Evolutionary conservation across 1,140 invertebrate genomes (phyloP).

Genomic region (Euwallacea fornicatus): DNA sequence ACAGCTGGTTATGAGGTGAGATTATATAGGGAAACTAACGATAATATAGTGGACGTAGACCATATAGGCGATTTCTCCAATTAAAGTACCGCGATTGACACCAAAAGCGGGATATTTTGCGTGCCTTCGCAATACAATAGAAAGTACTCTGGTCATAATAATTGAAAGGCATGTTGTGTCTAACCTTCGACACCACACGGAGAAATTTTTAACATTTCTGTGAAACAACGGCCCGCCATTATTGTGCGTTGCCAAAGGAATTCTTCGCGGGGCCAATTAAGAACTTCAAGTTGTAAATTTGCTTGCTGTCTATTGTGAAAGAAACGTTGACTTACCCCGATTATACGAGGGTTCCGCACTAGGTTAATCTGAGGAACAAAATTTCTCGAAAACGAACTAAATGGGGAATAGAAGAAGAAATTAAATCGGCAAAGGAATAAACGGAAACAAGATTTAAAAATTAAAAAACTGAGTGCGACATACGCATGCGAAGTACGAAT

Average conservation of each 20-base stretch:
- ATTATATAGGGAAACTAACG: background rate
- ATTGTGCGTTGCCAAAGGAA: conserved; percentile 28
- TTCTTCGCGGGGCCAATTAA: conserved; percentile 31
- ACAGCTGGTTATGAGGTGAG: background rate
- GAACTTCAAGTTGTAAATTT: conserved; percentile 3
- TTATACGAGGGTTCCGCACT: too few relatives aligned
- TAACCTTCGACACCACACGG: conserved; percentile 31
- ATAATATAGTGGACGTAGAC: background rate
- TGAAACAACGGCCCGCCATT: conserved; percentile 22
- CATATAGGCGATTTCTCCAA: conserved; percentile 14
- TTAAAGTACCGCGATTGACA: conserved; percentile 15
- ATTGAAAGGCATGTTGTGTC: conserved; percentile 28
- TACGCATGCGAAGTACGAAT: too few relatives aligned
- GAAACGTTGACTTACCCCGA: background rate
- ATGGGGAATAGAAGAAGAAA: too few relatives aligned
- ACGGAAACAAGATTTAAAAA: too few relatives aligned
- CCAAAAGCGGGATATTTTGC: conserved; percentile 6
- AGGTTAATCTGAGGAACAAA: too few relatives aligned
- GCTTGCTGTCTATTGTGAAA: background rate
- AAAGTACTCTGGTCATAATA: conserved; percentile 28
- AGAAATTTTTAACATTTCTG: conserved; percentile 31
- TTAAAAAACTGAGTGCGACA: too few relatives aligned
- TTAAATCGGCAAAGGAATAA: too few relatives aligned
- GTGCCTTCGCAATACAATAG: conserved; percentile 21
- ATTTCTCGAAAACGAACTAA: too few relatives aligned